These are phyloP conservation scores for Polymixis lichenea DNA, from an alignment of 2,888 invertebrate species.

Conservation along the genomic window DNA sequence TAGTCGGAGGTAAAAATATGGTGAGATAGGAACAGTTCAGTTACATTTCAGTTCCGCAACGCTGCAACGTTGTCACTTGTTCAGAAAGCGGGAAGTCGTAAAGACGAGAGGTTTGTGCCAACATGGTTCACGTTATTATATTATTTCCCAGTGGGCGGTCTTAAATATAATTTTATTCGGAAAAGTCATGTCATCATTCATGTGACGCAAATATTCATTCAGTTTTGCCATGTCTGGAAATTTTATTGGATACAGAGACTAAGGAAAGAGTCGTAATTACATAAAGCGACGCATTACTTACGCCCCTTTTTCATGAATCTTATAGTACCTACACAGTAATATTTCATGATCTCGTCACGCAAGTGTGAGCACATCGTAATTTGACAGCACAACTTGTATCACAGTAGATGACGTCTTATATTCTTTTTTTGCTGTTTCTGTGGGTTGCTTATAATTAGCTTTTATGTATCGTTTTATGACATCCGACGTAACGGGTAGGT, in stretches of 20 bases:
- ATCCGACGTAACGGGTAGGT: slow-evolving; percentile 80
- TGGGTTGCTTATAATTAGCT: slow-evolving; percentile 83
- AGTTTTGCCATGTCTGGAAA: slow-evolving; percentile 11
- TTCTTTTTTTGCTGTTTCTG: slow-evolving; percentile 65
- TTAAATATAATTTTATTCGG: slow-evolving; percentile 48
- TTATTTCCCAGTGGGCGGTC: slow-evolving; percentile 45
- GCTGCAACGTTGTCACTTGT: slow-evolving; percentile 56
- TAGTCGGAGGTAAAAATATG: slow-evolving; percentile 13
- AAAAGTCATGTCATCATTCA: slow-evolving; percentile 36
- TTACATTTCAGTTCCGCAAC: slow-evolving; percentile 50
- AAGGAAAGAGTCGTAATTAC: slow-evolving; percentile 13
- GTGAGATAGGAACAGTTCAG: slow-evolving; percentile 23
- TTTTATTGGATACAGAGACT: not conserved
- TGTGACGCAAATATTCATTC: slow-evolving; percentile 17
- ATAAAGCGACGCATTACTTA: slow-evolving; percentile 11
- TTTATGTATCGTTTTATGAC: slow-evolving; percentile 86
- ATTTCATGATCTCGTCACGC: slow-evolving; percentile 16
- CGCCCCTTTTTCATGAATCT: slow-evolving; percentile 31
- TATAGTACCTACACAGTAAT: slow-evolving; percentile 13
- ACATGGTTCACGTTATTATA: slow-evolving; percentile 58
- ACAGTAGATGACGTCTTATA: slow-evolving; percentile 65
- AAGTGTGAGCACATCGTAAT: slow-evolving; percentile 37
- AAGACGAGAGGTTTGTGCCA: slow-evolving; percentile 75
- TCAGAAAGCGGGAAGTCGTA: slow-evolving; percentile 70
- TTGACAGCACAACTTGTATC: slow-evolving; percentile 57